phyloP scores from a whole-genome alignment of 2,113 vertebrate species.

The Cercopithecus mona region DNA sequence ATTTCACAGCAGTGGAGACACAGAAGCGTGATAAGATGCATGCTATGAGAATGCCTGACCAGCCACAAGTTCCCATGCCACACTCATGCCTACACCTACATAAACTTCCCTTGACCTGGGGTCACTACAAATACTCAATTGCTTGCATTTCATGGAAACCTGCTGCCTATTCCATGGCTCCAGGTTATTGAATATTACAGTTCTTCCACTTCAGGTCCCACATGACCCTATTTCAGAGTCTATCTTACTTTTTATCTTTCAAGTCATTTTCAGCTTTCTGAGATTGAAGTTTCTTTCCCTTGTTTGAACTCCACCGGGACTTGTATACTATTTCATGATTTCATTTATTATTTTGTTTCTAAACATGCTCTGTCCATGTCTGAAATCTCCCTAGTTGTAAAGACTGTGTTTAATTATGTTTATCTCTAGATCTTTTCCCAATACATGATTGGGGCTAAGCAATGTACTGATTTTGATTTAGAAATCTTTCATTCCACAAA shows the following conservation, averaged over 20 bases:
- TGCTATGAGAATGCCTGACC: neutral
- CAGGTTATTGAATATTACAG: neutral
- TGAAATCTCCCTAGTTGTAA: neutral
- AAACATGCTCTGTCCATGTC: neutral
- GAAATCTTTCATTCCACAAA: neutral
- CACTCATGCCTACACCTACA: too few species aligned
- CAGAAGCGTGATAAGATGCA: accelerated
- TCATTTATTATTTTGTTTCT: neutral
- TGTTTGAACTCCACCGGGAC: neutral
- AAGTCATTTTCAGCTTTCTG: neutral
- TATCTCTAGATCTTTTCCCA: neutral
- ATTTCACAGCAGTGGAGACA: neutral
- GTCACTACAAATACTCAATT: neutral
- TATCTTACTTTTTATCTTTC: neutral
- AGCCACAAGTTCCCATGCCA: neutral
- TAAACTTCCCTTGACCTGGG: neutral
- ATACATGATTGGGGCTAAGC: neutral
- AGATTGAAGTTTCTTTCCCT: too few species aligned
- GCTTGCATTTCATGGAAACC: neutral
- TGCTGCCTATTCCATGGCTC: accelerated
- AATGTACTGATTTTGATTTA: neutral
- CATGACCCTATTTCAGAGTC: neutral
- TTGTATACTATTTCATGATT: neutral
- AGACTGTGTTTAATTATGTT: neutral
- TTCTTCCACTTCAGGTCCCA: neutral